These are phyloP conservation scores for Microcebus griseorufus DNA, from an alignment of 2,113 vertebrate genomes.

Conservation along the genomic window DNA sequence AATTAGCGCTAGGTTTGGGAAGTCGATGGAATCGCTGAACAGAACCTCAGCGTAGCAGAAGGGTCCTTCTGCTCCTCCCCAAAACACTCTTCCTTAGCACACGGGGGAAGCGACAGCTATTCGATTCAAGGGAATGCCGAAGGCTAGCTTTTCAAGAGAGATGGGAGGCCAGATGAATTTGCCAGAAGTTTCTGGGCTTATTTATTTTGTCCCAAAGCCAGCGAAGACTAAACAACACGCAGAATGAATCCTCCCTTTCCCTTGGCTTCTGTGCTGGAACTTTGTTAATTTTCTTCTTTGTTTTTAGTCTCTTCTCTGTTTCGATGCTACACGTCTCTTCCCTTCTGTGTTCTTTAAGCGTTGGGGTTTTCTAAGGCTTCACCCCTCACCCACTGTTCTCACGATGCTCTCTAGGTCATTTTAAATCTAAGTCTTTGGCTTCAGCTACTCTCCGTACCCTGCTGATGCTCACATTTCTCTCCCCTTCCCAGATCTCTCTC, in stretches of 20 bases:
- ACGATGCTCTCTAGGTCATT: not conserved
- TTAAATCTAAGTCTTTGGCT: not conserved
- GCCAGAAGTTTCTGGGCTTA: conserved; percentile 40
- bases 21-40: not conserved
- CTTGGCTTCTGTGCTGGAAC: conserved; percentile 56
- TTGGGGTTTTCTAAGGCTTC: not conserved
- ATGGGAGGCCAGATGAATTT: not conserved
- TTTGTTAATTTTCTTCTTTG: not conserved
- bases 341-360: not conserved
- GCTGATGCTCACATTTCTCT: not conserved
- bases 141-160: conserved; percentile 10
- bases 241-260: not conserved
- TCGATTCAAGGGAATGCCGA: not conserved
- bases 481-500: not conserved
- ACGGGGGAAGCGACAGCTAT: not conserved
- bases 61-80: not conserved
- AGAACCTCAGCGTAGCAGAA: not conserved
- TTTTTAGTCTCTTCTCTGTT: not conserved
- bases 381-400: not conserved
- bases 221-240: not conserved
- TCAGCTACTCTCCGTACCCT: accelerated
- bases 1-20: not conserved
- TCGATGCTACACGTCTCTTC: not conserved
- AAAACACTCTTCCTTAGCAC: not conserved
- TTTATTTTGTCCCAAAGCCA: conserved; percentile 48